Evolutionary conservation across 1,140 invertebrate species (phyloP), one percentile per base, ranked within the genome.

Genomic region (Venustaconcha ellipsiformis): DNA sequence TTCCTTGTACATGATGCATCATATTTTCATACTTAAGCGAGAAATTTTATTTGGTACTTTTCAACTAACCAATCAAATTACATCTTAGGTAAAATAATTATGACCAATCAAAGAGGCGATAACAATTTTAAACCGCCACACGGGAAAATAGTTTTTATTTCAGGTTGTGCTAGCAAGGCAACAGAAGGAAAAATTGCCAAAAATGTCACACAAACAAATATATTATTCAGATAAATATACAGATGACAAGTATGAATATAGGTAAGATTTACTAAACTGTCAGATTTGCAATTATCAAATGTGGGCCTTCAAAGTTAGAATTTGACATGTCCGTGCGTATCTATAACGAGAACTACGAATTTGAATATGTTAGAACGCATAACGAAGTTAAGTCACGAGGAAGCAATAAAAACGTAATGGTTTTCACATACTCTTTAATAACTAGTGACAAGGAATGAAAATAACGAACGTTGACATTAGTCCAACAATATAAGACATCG

Each of bases 191-290:
- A 14, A 67, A 26, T 66, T 26, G 6, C n/a, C 15, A 30, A 66
- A 65, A 15, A 74, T 74, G 72, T 74, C 72, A 55, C 66, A 78
- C 11, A 95, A 95, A 87, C 93, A 95, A 88, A 96, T 97, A 85
- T 95, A 95, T 83, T 97, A 97, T 89, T 97, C 96, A 0, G 95
- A 96, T 88, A 96, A 96, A 89, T 98, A 98, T 84, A 93, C 73
- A 58, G 89, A 90, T 66, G 88, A 88, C 62, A 76, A 83, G 58
- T 89, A 85, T 79, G 89, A 90, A 74, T 90, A 90, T 76, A 85
- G 89, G 88, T 90, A 80, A 17, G 26, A 20, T 12, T 26, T 15
- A 57, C 23, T 37, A 26, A 67, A 18, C n/a, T 20, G 11, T 63
- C 14, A 14, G 18, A 20, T 17, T 18, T 70, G 55, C 57, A 23